Conservation (phyloP, 2,113 vertebrate species). For the Gasterosteus aculeatus region DNA sequence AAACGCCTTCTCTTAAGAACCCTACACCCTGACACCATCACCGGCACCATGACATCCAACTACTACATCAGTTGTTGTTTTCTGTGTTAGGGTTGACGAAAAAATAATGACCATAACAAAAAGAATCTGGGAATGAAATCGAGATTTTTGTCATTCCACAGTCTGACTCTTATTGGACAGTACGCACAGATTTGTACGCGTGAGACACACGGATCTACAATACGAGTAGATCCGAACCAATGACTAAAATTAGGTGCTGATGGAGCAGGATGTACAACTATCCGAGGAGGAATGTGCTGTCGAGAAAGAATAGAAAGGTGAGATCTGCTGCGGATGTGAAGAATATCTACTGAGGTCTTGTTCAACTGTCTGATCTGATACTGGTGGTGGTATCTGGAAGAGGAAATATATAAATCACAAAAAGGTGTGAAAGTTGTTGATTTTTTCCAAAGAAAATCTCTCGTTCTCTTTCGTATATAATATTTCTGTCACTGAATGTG, state of each 20-base stretch:
- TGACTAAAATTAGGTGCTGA: constrained; percentile 58
- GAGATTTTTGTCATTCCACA: constrained; percentile 40
- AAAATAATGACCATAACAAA: constrained; percentile 53
- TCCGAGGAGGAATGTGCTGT: not conserved
- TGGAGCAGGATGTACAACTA: constrained; percentile 16
- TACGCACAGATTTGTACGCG: constrained; percentile 21
- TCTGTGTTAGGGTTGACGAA: constrained; percentile 53
- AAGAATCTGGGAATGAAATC: constrained; percentile 45
- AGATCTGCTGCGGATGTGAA: constrained; percentile 16
- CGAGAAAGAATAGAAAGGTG: constrained; percentile 22
- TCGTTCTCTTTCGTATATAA: constrained; percentile 1
- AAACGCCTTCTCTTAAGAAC: constrained; percentile 66
- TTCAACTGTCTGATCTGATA: constrained; percentile 18
- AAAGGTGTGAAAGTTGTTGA: not conserved
- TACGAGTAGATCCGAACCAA: constrained; percentile 54
- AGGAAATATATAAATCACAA: not conserved
- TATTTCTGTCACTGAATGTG: not conserved
- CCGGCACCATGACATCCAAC: constrained; percentile 67
- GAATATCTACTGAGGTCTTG: constrained; percentile 10
- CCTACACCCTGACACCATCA: constrained; percentile 60
- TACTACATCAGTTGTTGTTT: constrained; percentile 68
- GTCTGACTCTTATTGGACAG: constrained; percentile 44
- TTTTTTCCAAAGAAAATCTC: not conserved
- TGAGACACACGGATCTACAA: constrained; percentile 42
- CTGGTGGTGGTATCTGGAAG: not conserved